A percentile compares a stretch with the other conserved stretches of the same genome.
These are phyloP conservation scores for Aleadryas rufinucha DNA, from an alignment of 2,113 vertebrate species.

Conservation along the genomic window DNA sequence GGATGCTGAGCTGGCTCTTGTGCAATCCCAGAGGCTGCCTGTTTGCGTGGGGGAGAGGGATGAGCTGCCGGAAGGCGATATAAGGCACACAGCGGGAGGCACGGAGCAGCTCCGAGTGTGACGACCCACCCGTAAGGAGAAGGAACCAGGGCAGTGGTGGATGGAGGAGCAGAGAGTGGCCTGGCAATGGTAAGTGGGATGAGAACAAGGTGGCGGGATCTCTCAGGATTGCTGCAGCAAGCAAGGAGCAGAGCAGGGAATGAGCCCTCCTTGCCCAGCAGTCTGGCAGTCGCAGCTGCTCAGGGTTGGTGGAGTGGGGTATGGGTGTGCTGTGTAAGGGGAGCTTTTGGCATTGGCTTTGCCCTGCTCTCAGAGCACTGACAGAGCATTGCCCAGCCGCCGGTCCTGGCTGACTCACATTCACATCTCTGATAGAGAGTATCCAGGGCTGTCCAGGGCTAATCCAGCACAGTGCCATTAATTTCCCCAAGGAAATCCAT, in stretches of 20 bases:
- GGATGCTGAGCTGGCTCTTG: neutral
- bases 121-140: neutral
- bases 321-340: too few species aligned
- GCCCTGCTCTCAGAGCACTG: neutral
- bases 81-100: neutral
- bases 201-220: neutral
- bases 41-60: neutral
- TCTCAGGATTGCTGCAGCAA: neutral
- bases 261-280: neutral
- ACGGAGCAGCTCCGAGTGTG: accelerated
- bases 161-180: neutral
- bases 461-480: neutral
- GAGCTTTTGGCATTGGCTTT: neutral
- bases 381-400: neutral
- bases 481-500: neutral
- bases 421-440: neutral
- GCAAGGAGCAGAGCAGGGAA: neutral
- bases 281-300: accelerated
- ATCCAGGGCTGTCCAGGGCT: neutral
- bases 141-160: neutral
- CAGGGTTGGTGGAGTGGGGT: accelerated
- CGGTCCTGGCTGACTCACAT: neutral
- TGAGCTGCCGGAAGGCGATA: neutral
- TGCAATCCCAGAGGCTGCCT: neutral
- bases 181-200: neutral